A percentile compares a stretch with the other conserved stretches of the same genome.
These are phyloP conservation scores for Sebastes steindachneri DNA, from an alignment of 2,797 vertebrate species.

Conservation along the genomic window DNA sequence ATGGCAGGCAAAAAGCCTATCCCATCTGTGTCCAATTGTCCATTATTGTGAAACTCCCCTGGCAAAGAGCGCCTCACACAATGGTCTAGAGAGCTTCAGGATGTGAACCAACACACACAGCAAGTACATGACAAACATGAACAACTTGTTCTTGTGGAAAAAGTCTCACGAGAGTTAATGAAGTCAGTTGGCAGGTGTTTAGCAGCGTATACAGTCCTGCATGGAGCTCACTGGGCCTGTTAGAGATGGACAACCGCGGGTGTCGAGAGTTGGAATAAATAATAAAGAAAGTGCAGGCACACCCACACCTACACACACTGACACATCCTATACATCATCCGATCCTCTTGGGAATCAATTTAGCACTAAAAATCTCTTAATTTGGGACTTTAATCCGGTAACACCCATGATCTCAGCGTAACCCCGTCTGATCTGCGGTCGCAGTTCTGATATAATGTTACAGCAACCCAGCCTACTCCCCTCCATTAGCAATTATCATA, in stretches of 20 bases:
- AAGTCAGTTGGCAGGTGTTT: not conserved
- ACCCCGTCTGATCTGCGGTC: not conserved
- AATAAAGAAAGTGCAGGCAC: not conserved
- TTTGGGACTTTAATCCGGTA: not conserved
- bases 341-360: not conserved
- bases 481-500: not conserved
- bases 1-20: not conserved
- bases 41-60: conserved; percentile 34
- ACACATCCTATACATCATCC: not conserved
- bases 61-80: not conserved
- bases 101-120: not conserved
- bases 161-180: not conserved
- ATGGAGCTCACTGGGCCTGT: not conserved
- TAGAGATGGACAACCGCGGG: not conserved
- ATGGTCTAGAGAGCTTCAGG: not conserved
- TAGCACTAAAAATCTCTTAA: not conserved
- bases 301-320: not conserved
- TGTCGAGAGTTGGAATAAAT: conserved; percentile 5
- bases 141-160: not conserved
- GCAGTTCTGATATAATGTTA: not conserved
- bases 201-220: not conserved
- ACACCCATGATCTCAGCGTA: not conserved
- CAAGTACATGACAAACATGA: conserved; percentile 1
- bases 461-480: not conserved
- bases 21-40: conserved; percentile 43